These are phyloP conservation scores for Meriones psammophilus DNA, from an alignment of 2,797 vertebrate species.

Conservation along the genomic window DNA sequence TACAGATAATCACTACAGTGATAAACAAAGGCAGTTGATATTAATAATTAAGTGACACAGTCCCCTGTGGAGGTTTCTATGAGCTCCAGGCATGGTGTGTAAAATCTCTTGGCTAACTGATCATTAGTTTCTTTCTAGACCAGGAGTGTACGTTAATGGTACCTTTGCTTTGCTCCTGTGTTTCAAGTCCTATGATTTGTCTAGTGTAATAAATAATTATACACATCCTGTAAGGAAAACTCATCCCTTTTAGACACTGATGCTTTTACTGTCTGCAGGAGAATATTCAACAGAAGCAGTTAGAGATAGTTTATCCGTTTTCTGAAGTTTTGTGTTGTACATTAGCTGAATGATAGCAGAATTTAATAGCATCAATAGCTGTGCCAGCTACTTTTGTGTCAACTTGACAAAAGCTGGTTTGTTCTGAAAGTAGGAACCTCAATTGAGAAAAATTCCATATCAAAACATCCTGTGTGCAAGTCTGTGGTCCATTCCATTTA, in stretches of 20 bases:
- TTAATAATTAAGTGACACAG: constrained; percentile 90
- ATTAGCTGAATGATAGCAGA: constrained; percentile 12
- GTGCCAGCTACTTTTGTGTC: not conserved
- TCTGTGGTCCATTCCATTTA: too few relatives aligned
- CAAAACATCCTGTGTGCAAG: not conserved
- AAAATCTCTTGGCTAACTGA: constrained; percentile 82
- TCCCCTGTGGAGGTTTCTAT: constrained; percentile 84
- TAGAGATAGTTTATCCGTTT: constrained; percentile 59
- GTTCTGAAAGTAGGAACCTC: not conserved
- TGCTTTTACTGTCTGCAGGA: constrained; percentile 66
- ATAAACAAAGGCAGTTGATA: constrained; percentile 88
- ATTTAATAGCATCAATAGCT: constrained; percentile 47
- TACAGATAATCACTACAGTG: constrained; percentile 87
- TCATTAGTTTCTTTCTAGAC: constrained; percentile 75
- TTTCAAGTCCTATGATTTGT: constrained; percentile 70
- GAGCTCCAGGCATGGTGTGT: constrained; percentile 81
- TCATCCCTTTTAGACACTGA: constrained; percentile 65
- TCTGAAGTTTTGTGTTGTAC: constrained; percentile 4
- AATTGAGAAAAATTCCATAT: not conserved
- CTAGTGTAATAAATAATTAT: constrained; percentile 70
- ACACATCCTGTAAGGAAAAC: constrained; percentile 65
- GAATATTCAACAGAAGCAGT: constrained; percentile 73
- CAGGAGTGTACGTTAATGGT: constrained; percentile 73
- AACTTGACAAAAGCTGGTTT: not conserved
- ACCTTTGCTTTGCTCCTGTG: constrained; percentile 58